These are phyloP conservation scores for Buphagus erythrorhynchus DNA, from an alignment of 2,797 vertebrate genomes.

Conservation along the genomic window DNA sequence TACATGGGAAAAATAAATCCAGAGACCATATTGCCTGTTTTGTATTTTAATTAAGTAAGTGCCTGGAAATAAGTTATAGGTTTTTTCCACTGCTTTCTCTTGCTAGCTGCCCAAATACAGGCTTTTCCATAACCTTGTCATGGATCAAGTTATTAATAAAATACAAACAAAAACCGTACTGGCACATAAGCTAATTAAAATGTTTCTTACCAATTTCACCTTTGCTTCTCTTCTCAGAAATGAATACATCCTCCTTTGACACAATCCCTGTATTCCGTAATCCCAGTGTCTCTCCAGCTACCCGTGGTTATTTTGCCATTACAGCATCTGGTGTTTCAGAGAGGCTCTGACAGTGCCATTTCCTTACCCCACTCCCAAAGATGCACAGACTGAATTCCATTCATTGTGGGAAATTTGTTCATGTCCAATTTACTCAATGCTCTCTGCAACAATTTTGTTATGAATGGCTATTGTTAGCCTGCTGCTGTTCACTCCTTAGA, in stretches of 20 bases:
- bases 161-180: background rate
- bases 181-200: slow-evolving; percentile 38
- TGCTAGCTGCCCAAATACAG: background rate
- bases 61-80: slow-evolving; percentile 38
- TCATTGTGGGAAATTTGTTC: background rate
- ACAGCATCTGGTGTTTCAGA: background rate
- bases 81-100: background rate
- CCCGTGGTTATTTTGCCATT: background rate
- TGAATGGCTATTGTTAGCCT: background rate
- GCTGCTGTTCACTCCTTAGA: background rate
- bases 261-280: background rate
- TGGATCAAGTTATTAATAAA: slow-evolving; percentile 7
- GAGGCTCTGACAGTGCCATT: background rate
- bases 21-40: slow-evolving; percentile 9
- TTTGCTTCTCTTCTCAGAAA: background rate
- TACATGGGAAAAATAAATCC: slow-evolving; percentile 56
- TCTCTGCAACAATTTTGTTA: background rate
- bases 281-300: background rate
- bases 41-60: slow-evolving; percentile 63
- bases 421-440: background rate
- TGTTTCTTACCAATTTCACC: background rate
- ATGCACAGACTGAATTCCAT: background rate
- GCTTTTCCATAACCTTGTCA: background rate
- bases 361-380: background rate
- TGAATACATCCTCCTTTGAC: background rate